These are phyloP conservation scores for Apodemia duryi DNA, from an alignment of 2,888 invertebrate species.

Conservation along the genomic window DNA sequence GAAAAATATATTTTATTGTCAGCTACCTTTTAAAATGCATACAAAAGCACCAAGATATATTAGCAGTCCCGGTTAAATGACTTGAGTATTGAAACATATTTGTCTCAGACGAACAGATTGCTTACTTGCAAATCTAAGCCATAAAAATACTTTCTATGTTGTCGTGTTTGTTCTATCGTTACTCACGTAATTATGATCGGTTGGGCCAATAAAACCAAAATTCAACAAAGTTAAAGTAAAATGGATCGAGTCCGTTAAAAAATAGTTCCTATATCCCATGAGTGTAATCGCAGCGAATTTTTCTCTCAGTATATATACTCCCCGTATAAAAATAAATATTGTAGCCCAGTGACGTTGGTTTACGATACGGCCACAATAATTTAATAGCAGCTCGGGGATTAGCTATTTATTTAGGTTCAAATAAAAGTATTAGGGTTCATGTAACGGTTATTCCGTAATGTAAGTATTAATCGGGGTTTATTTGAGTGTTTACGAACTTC, in stretches of 20 bases:
- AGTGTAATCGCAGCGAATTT: slow-evolving; percentile 14
- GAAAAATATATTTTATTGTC: too few species aligned
- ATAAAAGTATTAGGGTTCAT: slow-evolving; percentile 28
- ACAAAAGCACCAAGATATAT: too few species aligned
- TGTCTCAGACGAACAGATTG: too few species aligned
- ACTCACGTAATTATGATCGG: too few species aligned
- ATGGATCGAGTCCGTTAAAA: neutral
- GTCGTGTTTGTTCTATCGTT: too few species aligned
- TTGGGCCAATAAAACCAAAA: neutral
- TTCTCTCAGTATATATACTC: slow-evolving; percentile 42
- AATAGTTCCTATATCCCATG: neutral
- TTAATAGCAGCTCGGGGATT: slow-evolving; percentile 58
- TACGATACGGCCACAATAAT: slow-evolving; percentile 67
- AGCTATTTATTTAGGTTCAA: slow-evolving; percentile 62
- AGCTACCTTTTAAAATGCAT: too few species aligned
- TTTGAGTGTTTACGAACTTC: slow-evolving; percentile 4
- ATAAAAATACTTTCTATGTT: too few species aligned
- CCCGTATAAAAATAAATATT: slow-evolving; percentile 69
- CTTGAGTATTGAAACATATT: too few species aligned
- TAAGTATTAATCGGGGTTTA: slow-evolving; percentile 9
- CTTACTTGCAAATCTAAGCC: too few species aligned
- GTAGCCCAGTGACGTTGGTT: slow-evolving; percentile 55
- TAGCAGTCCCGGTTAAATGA: too few species aligned
- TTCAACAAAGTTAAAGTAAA: neutral
- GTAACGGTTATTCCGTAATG: slow-evolving; percentile 15